Conservation (phyloP, 2,797 vertebrate species). For the Aphelocoma californica region DNA sequence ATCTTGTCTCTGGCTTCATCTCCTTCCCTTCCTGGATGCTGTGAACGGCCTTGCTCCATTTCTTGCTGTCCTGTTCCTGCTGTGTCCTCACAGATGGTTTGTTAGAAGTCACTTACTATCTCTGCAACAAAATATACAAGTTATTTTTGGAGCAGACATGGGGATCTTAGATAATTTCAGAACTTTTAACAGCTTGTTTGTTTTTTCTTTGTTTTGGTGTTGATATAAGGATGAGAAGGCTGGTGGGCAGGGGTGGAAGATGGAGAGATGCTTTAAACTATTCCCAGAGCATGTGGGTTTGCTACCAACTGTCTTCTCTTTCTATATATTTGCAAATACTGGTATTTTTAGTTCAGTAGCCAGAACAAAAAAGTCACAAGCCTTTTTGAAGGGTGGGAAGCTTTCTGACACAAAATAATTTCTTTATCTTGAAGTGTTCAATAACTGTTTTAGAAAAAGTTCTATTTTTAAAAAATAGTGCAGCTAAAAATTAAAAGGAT, state of each 20-base stretch:
- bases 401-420: neutral
- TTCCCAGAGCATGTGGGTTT: neutral
- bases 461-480: accelerated
- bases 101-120: neutral
- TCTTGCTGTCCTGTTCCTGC: neutral
- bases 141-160: accelerated
- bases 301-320: neutral
- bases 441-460: neutral
- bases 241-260: neutral
- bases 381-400: neutral
- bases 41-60: neutral
- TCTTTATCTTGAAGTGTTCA: neutral
- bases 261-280: neutral
- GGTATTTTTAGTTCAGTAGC: neutral
- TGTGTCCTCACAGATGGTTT: neutral
- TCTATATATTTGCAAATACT: neutral
- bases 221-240: neutral
- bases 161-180: neutral
- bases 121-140: neutral
- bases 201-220: neutral
- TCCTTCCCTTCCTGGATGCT: neutral
- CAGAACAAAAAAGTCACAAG: neutral
- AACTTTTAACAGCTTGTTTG: neutral
- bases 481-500: neutral
- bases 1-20: neutral